Base-by-base conservation (phyloP, 2,797 vertebrate genomes). In the Yasuhikotakia modesta region DNA sequence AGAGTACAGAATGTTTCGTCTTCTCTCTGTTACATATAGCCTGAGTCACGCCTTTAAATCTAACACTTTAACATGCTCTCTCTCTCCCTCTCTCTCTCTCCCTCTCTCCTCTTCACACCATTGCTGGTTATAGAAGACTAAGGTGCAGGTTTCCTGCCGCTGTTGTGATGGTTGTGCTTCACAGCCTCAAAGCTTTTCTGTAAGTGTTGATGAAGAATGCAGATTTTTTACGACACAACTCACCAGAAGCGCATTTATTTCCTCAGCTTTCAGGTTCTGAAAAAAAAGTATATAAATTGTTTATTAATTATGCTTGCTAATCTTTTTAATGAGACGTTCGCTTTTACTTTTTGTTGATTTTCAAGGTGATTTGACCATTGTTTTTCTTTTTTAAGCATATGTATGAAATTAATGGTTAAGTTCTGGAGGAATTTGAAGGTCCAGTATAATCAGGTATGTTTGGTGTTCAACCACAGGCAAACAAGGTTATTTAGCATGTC, bases 401-500 rank as follows among this genome's bases (percentile, higher is more conserved):
- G 30, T 70, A 52, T 52, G 3, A 70, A 63, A 61, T 64, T 53
- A 78, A 78, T 64, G 45, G 46, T 35, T 16, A 10, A 43, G 21
- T 32, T 61, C 53, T 53, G 16, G 32, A 70, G 21, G 21, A 53
- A 63, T 63, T 53, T 53, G 57, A 58, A 64, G 43, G 68, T 64
- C 76, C 58, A 43, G 58, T 17, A 35, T 81, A 69, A 73, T 73
- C 73, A 68, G 60, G 27, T 72, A 46, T 84, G 73, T 73, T 76
- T 81, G 55, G 65, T 55, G 30, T 79, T 63, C 79, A 84, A 77
- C 80, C 81, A 82, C 80, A 90, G 82, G 89, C 87, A 86, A 88
- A 88, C 83, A 76, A 89, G 85, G 87, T 87, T 86, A 88, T 90
- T 92, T 87, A 79, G 55, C 46, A 10, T 63, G 76, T 83, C 84